A percentile compares a stretch with the other conserved stretches of the same genome.
These are phyloP conservation scores for Hypena proboscidalis DNA, from an alignment of 2,888 invertebrate genomes.

Conservation along the genomic window DNA sequence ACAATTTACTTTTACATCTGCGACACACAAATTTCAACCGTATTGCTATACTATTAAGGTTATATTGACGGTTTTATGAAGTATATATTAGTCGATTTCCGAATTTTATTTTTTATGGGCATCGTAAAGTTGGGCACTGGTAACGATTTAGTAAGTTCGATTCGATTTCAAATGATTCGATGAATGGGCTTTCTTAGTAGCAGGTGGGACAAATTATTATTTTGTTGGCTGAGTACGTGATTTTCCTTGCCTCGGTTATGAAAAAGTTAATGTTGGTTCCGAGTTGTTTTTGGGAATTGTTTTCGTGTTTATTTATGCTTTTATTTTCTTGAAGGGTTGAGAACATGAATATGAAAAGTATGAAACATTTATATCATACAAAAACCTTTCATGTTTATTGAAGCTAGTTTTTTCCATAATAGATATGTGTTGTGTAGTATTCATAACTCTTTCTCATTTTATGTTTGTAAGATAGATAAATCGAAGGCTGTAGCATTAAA, in stretches of 20 bases:
- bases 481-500: too few species aligned
- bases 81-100: constrained; percentile 62
- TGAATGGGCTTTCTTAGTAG: constrained; percentile 42
- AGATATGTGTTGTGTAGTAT: too few species aligned
- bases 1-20: constrained; percentile 34
- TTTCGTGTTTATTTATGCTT: too few species aligned
- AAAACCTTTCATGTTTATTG: too few species aligned
- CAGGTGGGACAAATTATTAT: constrained; percentile 51
- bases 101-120: constrained; percentile 62
- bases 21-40: constrained; percentile 39
- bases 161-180: constrained; percentile 69
- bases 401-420: too few species aligned
- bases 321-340: too few species aligned
- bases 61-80: constrained; percentile 27
- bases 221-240: constrained; percentile 43
- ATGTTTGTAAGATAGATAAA: too few species aligned
- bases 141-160: constrained; percentile 69
- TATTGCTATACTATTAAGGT: constrained; percentile 24
- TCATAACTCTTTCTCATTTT: too few species aligned
- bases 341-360: too few species aligned
- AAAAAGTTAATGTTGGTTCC: constrained; percentile 25
- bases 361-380: too few species aligned
- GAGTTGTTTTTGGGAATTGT: not conserved
- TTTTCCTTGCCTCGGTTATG: constrained; percentile 25
- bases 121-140: constrained; percentile 66